These are phyloP conservation scores for Drosophila nasuta DNA, from an alignment of 1,140 invertebrate genomes.

Conservation along the genomic window DNA sequence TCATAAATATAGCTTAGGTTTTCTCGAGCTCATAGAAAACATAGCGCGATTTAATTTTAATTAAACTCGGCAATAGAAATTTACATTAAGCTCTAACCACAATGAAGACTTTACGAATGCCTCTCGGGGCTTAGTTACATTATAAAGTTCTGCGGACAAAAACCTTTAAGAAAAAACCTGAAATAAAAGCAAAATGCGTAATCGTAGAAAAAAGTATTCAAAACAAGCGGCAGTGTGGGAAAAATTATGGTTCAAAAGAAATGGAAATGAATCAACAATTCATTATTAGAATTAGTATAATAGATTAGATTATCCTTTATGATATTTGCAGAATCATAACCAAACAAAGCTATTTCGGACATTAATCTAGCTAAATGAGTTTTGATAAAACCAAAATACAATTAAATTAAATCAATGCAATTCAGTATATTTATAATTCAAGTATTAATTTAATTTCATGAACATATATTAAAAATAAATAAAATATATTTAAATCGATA, in stretches of 20 bases:
- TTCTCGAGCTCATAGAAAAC: constrained; percentile 34
- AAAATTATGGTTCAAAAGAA: neutral
- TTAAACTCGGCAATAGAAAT: constrained; percentile 38
- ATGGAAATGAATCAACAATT: neutral
- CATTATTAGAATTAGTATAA: neutral
- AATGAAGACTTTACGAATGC: constrained; percentile 21
- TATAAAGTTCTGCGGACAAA: constrained; percentile 6
- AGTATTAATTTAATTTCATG: no score
- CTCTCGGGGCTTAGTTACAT: constrained; percentile 15
- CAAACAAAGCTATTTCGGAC: neutral
- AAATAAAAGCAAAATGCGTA: neutral
- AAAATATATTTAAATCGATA: no score
- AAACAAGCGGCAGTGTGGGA: neutral
- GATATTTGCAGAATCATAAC: neutral
- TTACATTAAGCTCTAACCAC: constrained; percentile 34
- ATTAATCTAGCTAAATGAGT: no score
- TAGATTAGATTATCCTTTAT: neutral
- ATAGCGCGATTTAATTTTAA: constrained; percentile 47
- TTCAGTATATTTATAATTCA: no score
- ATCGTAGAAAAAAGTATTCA: neutral
- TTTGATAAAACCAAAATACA: no score
- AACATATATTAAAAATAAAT: no score
- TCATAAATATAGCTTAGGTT: constrained; percentile 46
- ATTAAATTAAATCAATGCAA: no score
- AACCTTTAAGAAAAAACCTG: constrained; percentile 4